Base-by-base conservation (phyloP, 2,797 vertebrate genomes). In the Lophius americanus region DNA sequence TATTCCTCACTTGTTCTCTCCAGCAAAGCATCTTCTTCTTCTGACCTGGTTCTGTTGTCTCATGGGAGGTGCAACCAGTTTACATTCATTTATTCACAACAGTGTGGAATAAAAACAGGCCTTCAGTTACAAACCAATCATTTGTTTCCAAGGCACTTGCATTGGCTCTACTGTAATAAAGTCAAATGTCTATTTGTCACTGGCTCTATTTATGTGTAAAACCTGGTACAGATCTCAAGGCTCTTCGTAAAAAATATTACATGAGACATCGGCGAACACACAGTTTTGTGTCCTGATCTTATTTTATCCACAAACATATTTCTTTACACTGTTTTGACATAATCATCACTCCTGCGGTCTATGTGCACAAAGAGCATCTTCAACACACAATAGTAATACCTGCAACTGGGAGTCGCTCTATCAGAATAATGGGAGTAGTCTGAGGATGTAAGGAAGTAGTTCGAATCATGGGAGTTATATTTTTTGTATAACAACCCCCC, bases 61-160 rank as follows among this genome's bases (percentile, higher is more conserved):
- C 75, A 11, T 11, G 82, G 78, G 83, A 72, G 58, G 71, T 79
- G 69, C 68, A 82, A 44, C 70, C 79, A 55, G 80, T 86, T 85
- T 85, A 64, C 58, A 70, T 77, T 80, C 62, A 85, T 89, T 85
- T 75, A 78, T 87, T 78, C 61, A 70, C 66, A 75, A 81, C 65
- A 70, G 51, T 14, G 51, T 68, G 75, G 66, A 44, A 65, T 70
- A 71, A 68, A 44, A 44, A 44, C 42, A n/a, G 14, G 62, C 23
- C 62, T 72, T 79, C 35, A 57, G 43, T 72, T 47, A 50, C 64
- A 73, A 76, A 79, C 44, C 56, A 55, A 33, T 56, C 23, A 23
- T 23, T 23, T 23, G 23, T 23, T 41, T 79, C 70, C 55, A 58
- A 60, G 51, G 59, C 43, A 35, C 79, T 53, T 57, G 53, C 46